A percentile compares a stretch with the other conserved stretches of the same genome.
phyloP scores from a whole-genome alignment of 2,888 invertebrate genomes.

The Oxytorus armatus region DNA sequence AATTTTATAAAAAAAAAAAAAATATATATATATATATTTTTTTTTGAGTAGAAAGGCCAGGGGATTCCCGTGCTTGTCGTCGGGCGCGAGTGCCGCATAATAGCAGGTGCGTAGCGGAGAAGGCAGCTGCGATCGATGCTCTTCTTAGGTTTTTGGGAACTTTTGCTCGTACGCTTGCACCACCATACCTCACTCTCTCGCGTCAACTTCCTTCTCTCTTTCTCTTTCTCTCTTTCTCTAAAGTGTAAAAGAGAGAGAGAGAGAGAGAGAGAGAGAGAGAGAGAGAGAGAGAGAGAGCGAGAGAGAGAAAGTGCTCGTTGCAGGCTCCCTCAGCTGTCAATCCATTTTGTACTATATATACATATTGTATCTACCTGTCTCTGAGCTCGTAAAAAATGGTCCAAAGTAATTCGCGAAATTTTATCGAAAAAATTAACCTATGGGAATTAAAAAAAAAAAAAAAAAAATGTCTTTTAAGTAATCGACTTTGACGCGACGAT shows the following conservation, averaged over 20 bases:
- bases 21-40: slow-evolving; percentile 59
- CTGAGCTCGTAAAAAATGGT: slow-evolving; percentile 33
- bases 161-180: slow-evolving; percentile 71
- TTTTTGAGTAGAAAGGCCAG: slow-evolving; percentile 75
- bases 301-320: slow-evolving; percentile 23
- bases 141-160: slow-evolving; percentile 81
- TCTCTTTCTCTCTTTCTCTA: slow-evolving; percentile 43
- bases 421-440: background rate
- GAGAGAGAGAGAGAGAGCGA: slow-evolving; percentile 11
- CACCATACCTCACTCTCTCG: slow-evolving; percentile 52
- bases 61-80: slow-evolving; percentile 73
- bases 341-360: slow-evolving; percentile 41
- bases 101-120: slow-evolving; percentile 83
- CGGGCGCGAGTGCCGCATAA: slow-evolving; percentile 78
- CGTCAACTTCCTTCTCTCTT: slow-evolving; percentile 61
- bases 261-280: slow-evolving; percentile 8
- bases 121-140: slow-evolving; percentile 83
- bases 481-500: too few relatives aligned
- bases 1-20: too few relatives aligned
- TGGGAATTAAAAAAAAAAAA: too few relatives aligned
- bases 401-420: slow-evolving; percentile 8
- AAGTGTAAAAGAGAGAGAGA: background rate
- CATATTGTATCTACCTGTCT: slow-evolving; percentile 36
- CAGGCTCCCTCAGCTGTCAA: slow-evolving; percentile 62
- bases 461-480: too few relatives aligned